Percentiles rank a stretch among this genome's conserved stretches.
phyloP scores from a whole-genome alignment of 2,113 vertebrate genomes.

The Corvus cornix region DNA sequence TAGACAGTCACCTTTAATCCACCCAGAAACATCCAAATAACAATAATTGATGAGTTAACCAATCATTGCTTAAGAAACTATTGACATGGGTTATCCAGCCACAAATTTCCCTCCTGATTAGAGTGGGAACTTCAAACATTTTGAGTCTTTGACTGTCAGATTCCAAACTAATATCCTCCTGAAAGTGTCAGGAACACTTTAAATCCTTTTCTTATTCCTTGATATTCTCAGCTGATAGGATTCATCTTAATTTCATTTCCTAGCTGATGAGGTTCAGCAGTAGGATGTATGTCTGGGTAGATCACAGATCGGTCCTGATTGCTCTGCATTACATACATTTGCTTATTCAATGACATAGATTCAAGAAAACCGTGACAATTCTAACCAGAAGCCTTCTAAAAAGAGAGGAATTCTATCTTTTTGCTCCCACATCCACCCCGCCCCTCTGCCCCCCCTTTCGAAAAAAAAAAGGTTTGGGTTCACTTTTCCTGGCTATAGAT shows the following conservation, averaged over 20 bases:
- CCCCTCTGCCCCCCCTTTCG: too few relatives aligned
- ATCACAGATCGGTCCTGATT: background rate
- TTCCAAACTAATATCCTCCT: background rate
- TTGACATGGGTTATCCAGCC: background rate
- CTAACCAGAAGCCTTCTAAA: background rate
- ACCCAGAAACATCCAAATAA: background rate
- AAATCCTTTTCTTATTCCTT: background rate
- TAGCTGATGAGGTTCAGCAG: background rate
- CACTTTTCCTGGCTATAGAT: background rate
- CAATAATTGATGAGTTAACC: background rate
- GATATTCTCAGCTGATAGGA: background rate
- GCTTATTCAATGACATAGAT: background rate
- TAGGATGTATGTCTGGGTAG: background rate
- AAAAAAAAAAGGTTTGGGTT: background rate
- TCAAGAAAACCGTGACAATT: background rate
- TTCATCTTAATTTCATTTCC: background rate
- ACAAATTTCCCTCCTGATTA: background rate
- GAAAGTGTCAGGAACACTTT: background rate
- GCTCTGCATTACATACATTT: background rate
- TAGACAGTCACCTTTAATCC: background rate
- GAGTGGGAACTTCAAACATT: background rate
- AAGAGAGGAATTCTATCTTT: background rate
- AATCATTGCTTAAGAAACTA: background rate
- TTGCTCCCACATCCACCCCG: rapidly evolving
- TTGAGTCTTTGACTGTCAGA: background rate